phyloP scores from a whole-genome alignment of 2,888 invertebrate genomes.

The Sturmia bella region DNA sequence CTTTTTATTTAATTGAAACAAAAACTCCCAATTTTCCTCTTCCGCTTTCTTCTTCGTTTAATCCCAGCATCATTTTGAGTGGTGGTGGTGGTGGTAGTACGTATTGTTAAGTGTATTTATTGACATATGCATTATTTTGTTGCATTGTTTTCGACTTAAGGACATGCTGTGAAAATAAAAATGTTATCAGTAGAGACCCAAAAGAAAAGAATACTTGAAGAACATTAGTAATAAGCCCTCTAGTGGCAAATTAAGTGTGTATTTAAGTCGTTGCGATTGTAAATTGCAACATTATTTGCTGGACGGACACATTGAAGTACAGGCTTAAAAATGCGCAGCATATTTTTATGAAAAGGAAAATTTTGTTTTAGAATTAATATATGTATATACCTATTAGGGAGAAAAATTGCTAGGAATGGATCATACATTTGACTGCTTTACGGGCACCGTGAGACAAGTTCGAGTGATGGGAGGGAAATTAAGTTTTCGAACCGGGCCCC shows the following conservation, averaged over 20 bases:
- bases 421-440: too few relatives aligned
- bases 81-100: not conserved
- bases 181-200: constrained; percentile 2
- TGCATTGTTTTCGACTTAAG: constrained; percentile 54
- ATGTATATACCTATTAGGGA: too few relatives aligned
- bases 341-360: too few relatives aligned
- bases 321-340: too few relatives aligned
- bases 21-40: constrained; percentile 45
- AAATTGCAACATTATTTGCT: constrained; percentile 43
- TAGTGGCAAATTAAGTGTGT: constrained; percentile 46
- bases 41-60: constrained; percentile 21
- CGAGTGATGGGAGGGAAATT: too few relatives aligned
- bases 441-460: too few relatives aligned
- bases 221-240: constrained; percentile 12
- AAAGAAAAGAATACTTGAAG: constrained; percentile 17
- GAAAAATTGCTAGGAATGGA: too few relatives aligned
- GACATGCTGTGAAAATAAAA: constrained; percentile 63
- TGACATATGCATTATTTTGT: constrained; percentile 49
- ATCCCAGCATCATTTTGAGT: constrained; percentile 9
- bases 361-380: too few relatives aligned
- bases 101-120: constrained; percentile 36
- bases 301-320: not conserved
- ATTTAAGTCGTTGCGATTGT: constrained; percentile 26
- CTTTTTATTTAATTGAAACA: constrained; percentile 63
- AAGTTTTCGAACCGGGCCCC: too few relatives aligned